Percentiles rank a stretch among this genome's conserved stretches.
phyloP scores from a whole-genome alignment of 2,113 vertebrate genomes.

The Ailurus styani region DNA sequence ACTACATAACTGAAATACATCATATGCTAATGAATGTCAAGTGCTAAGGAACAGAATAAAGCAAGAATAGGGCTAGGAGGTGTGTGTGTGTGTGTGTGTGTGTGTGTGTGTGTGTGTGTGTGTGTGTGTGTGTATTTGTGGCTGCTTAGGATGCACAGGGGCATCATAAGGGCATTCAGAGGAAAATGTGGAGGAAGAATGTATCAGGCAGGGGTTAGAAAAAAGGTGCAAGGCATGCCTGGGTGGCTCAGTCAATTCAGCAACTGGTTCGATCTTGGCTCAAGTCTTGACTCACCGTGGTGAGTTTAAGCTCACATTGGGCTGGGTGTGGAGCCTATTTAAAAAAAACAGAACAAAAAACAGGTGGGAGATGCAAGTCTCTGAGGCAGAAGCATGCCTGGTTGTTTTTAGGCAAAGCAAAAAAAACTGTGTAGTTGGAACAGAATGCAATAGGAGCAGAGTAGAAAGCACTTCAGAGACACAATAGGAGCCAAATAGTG shows the following conservation, averaged over 20 bases:
- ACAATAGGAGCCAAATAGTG: background rate
- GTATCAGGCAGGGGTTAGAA: background rate
- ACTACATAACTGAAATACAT: background rate
- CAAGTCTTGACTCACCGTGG: background rate
- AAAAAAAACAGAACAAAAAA: too few relatives aligned
- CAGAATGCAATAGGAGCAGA: background rate
- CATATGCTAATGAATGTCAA: background rate
- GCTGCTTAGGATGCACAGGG: background rate
- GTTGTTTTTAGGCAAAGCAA: background rate
- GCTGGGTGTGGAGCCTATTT: background rate
- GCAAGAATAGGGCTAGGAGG: background rate
- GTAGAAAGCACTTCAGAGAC: background rate
- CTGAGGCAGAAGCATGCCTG: background rate
- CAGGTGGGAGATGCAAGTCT: background rate
- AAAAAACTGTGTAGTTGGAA: rapidly evolving
- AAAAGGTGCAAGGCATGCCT: background rate
- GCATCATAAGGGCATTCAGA: background rate
- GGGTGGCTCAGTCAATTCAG: background rate
- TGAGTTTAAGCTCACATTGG: background rate
- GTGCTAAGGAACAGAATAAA: background rate
- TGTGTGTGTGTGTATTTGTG: background rate
- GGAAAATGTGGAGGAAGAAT: background rate
- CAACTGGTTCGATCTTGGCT: background rate
- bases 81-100: background rate
- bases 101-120: background rate